These are phyloP conservation scores for Geophilus truncorum DNA, from an alignment of 2,888 invertebrate species.

Conservation along the genomic window DNA sequence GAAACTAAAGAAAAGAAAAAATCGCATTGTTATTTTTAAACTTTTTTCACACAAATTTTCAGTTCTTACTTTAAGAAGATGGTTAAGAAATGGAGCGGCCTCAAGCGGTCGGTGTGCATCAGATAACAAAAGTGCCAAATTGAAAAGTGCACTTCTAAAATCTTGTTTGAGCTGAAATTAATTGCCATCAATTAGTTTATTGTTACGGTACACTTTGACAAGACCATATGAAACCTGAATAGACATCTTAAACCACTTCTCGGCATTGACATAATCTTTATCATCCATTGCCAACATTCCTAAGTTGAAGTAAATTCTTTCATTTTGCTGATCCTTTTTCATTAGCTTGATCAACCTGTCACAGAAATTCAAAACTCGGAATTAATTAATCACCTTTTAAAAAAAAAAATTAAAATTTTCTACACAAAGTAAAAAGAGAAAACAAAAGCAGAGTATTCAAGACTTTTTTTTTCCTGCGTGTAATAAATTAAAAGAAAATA, in stretches of 20 bases:
- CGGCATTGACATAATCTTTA: slow-evolving; percentile 78
- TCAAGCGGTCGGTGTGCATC: slow-evolving; percentile 83
- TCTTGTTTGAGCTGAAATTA: slow-evolving; percentile 61
- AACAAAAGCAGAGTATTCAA: too few species aligned
- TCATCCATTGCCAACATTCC: slow-evolving; percentile 98
- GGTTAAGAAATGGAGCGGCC: slow-evolving; percentile 86
- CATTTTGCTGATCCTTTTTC: slow-evolving; percentile 70
- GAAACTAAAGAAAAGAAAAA: slow-evolving; percentile 53
- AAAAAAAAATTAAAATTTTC: neutral
- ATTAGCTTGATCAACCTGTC: slow-evolving; percentile 69
- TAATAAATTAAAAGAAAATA: neutral
- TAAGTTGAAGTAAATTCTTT: slow-evolving; percentile 88
- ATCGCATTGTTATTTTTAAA: slow-evolving; percentile 5
- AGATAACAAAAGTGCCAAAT: slow-evolving; percentile 81
- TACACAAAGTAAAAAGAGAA: too few species aligned
- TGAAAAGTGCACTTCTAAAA: slow-evolving; percentile 90
- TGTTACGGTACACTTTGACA: neutral
- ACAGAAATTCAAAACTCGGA: neutral
- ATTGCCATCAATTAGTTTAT: neutral
- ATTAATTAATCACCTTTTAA: neutral
- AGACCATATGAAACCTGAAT: slow-evolving; percentile 50
- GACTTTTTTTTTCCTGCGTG: too few species aligned
- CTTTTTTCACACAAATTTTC: neutral
- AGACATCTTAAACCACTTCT: slow-evolving; percentile 84
- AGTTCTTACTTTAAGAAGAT: slow-evolving; percentile 63